Evolutionary conservation across 1,140 invertebrate species (phyloP).

Genomic region (Nylanderia fulva): DNA sequence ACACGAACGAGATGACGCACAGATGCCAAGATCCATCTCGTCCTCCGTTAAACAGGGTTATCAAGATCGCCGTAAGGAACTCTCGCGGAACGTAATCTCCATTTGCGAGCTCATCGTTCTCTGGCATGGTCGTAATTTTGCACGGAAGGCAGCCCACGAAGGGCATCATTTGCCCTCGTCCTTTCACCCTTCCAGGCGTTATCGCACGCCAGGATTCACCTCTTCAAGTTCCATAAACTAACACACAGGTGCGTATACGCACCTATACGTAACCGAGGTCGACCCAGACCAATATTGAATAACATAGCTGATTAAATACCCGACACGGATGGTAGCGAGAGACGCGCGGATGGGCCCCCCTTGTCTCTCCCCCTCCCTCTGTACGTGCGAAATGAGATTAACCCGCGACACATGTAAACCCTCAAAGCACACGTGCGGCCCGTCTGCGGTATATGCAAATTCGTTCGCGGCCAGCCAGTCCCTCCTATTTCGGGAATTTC

Average conservation of each 20-base stretch:
- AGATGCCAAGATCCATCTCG: background rate
- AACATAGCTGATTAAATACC: slow-evolving; percentile 49
- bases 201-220: background rate
- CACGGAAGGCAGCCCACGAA: background rate
- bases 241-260: too few relatives aligned
- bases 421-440: slow-evolving; percentile 46
- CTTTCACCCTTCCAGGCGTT: background rate
- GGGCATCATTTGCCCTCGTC: background rate
- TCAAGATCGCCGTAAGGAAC: background rate
- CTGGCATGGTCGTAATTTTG: background rate
- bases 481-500: slow-evolving; percentile 26
- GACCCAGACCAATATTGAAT: slow-evolving; percentile 32
- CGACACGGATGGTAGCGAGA: slow-evolving; percentile 7
- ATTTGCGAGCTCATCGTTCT: background rate
- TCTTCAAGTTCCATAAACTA: background rate
- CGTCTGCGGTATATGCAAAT: slow-evolving; percentile 57
- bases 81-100: background rate
- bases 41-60: background rate
- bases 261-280: background rate
- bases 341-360: too few relatives aligned
- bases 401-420: slow-evolving; percentile 57
- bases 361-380: background rate
- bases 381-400: slow-evolving; percentile 48
- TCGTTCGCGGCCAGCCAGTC: slow-evolving; percentile 27
- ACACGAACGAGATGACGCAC: background rate